A percentile compares a stretch with the other conserved stretches of the same genome.
phyloP scores from a whole-genome alignment of 2,113 vertebrate species.

The Dromiciops gliroides region DNA sequence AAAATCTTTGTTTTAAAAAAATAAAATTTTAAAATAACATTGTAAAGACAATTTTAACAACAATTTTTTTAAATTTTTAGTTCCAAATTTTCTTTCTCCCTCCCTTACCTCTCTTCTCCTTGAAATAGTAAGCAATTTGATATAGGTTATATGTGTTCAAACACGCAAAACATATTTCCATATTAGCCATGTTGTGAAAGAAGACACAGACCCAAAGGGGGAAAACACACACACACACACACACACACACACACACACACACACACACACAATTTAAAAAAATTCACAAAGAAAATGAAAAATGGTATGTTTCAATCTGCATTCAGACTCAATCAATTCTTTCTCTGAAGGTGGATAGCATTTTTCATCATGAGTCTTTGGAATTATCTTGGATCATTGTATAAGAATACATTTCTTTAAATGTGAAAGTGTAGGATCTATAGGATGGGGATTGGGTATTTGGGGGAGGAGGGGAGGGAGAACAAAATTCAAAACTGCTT shows the following conservation, averaged over 20 bases:
- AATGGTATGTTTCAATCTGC: neutral
- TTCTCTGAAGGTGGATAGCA: neutral
- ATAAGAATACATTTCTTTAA: slow-evolving; percentile 8
- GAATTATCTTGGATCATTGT: slow-evolving; percentile 16
- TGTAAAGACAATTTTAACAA: neutral
- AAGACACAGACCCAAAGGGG: neutral
- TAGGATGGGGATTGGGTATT: neutral
- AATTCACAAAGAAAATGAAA: neutral
- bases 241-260: too few species aligned
- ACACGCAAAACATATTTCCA: neutral
- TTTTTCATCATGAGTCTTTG: neutral
- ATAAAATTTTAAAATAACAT: too few species aligned
- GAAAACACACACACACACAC: too few species aligned
- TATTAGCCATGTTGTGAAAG: neutral
- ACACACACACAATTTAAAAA: too few species aligned
- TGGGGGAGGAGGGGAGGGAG: neutral
- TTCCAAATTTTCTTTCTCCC: neutral
- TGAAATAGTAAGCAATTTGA: neutral
- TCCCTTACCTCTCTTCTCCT: neutral
- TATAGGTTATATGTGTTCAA: neutral
- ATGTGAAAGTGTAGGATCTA: slow-evolving; percentile 1
- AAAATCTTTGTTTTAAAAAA: neutral
- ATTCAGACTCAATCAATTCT: neutral
- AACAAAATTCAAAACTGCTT: neutral
- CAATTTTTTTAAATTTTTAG: neutral